Evolutionary conservation across 2,888 invertebrate species (phyloP).

Genomic region (Himalopsyche anomala): DNA sequence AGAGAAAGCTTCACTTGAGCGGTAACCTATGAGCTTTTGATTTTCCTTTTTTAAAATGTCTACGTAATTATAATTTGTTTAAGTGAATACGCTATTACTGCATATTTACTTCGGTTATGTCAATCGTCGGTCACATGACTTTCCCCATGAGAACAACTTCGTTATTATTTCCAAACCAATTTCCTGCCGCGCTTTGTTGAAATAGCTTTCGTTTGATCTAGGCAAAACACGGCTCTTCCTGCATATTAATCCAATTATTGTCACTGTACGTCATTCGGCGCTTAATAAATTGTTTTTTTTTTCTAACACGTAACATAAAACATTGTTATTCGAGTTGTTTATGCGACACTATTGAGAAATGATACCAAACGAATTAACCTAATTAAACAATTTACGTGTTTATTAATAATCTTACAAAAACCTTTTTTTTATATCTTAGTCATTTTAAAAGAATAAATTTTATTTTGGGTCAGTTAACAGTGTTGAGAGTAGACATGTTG

Average conservation of each 20-base stretch:
- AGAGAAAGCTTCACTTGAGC: constrained; percentile 18
- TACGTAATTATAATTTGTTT: constrained; percentile 24
- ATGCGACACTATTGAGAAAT: too few species aligned
- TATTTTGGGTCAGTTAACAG: too few species aligned
- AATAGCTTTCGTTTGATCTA: constrained; percentile 50
- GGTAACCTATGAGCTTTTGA: constrained; percentile 12
- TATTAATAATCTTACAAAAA: too few species aligned
- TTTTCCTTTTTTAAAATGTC: constrained; percentile 1
- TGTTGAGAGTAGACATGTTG: too few species aligned
- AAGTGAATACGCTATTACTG: constrained; percentile 28
- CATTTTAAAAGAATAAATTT: too few species aligned
- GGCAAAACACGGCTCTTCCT: constrained; percentile 20
- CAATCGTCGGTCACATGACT: constrained; percentile 20
- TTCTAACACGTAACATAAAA: too few species aligned
- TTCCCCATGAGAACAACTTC: constrained; percentile 15
- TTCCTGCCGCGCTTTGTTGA: constrained; percentile 43
- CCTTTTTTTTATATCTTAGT: too few species aligned
- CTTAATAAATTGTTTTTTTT: not conserved
- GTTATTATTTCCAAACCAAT: constrained; percentile 37
- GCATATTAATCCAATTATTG: constrained; percentile 37
- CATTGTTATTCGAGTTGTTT: too few species aligned
- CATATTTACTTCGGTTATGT: not conserved
- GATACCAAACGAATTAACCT: too few species aligned
- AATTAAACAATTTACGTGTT: too few species aligned
- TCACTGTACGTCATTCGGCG: not conserved